These are phyloP conservation scores for Smutsia gigantea DNA, from an alignment of 2,797 vertebrate species.

Conservation along the genomic window DNA sequence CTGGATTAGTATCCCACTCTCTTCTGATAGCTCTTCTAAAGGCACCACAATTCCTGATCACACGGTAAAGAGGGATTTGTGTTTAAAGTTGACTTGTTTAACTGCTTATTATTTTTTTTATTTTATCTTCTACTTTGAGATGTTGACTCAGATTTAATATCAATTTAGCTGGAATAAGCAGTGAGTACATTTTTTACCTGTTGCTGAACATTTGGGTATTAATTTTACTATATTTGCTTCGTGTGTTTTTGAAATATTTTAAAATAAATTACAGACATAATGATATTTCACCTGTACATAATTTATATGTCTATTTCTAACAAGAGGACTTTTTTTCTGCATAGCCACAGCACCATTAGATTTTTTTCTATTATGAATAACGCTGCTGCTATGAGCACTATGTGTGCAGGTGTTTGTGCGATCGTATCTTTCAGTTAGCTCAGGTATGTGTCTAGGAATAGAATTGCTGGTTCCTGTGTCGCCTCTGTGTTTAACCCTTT, in stretches of 20 bases:
- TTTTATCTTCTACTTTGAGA: background rate
- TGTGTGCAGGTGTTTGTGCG: background rate
- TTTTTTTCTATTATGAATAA: background rate
- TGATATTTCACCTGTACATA: conserved; percentile 29
- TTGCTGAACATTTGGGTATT: background rate
- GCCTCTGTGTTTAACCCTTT: conserved; percentile 19
- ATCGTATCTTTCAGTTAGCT: background rate
- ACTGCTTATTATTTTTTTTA: conserved; percentile 19
- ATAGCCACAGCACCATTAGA: background rate
- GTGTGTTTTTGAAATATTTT: background rate
- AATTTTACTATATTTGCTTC: background rate
- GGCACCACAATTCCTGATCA: background rate
- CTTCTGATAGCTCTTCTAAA: background rate
- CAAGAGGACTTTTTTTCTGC: background rate
- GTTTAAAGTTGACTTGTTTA: background rate
- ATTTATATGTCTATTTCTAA: background rate
- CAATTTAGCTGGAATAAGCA: background rate
- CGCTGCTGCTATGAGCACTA: background rate
- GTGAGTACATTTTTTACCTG: background rate
- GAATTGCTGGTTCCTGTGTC: background rate
- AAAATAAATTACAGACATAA: conserved; percentile 16
- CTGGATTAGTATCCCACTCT: background rate
- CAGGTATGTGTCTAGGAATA: background rate
- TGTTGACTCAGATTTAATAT: background rate
- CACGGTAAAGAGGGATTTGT: background rate